These are phyloP conservation scores for Mya arenaria DNA, from an alignment of 1,140 invertebrate species.

Conservation along the genomic window DNA sequence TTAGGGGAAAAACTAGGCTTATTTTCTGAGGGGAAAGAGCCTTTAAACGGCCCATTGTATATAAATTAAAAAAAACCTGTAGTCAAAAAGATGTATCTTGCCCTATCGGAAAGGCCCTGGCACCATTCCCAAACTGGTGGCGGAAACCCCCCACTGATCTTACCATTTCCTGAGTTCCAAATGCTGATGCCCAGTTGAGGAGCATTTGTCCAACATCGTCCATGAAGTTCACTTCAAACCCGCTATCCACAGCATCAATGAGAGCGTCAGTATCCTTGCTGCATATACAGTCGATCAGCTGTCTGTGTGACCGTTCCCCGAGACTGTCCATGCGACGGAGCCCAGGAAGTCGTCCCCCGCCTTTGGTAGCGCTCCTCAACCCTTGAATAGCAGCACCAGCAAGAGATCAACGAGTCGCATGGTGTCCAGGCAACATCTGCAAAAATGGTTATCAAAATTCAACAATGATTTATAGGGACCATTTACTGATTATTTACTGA, in stretches of 20 bases:
- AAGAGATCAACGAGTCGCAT: slow-evolving; percentile 98
- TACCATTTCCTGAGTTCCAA: slow-evolving; percentile 99
- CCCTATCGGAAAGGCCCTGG: no score
- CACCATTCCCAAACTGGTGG: no score
- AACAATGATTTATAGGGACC: no score
- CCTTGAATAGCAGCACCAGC: slow-evolving; percentile 97
- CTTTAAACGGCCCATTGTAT: no score
- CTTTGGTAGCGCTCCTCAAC: slow-evolving; percentile 93
- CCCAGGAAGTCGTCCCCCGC: slow-evolving; percentile 85
- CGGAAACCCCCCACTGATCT: no score
- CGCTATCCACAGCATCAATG: slow-evolving; percentile 96
- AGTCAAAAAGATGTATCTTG: no score
- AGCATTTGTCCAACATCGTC: slow-evolving; percentile 99
- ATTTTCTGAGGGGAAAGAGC: no score
- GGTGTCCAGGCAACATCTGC: slow-evolving; percentile 95
- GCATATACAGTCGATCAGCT: slow-evolving; percentile 98
- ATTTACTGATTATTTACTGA: no score
- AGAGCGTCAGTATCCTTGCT: slow-evolving; percentile 99
- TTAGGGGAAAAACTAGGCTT: no score
- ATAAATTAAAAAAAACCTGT: no score
- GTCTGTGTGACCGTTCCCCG: slow-evolving; percentile 96
- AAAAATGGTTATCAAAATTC: no score
- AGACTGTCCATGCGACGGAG: slow-evolving; percentile 90
- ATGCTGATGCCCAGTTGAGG: slow-evolving; percentile 99
- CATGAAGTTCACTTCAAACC: slow-evolving; percentile 99